A percentile compares a stretch with the other conserved stretches of the same genome.
phyloP scores from a whole-genome alignment of 2,797 vertebrate species.

The Babyrousa celebensis region DNA sequence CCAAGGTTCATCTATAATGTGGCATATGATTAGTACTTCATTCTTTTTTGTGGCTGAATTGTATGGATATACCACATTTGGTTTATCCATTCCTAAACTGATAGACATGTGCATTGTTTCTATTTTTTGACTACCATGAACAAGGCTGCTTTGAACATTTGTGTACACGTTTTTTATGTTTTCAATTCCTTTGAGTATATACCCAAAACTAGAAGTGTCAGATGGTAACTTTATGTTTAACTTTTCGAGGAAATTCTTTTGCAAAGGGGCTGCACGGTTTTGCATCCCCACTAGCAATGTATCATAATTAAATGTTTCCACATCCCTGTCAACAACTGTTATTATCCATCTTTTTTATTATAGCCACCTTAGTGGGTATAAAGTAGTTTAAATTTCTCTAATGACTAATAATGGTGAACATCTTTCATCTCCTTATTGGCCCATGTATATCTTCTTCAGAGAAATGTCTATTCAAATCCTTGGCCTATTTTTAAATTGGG shows the following conservation, averaged over 20 bases:
- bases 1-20: neutral
- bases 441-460: neutral
- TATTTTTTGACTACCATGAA: neutral
- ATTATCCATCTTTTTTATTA: neutral
- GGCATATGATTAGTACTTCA: neutral
- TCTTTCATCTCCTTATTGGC: neutral
- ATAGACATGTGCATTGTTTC: neutral
- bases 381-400: conserved; percentile 8
- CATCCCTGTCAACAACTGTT: neutral
- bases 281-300: neutral
- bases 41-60: neutral
- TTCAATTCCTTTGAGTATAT: neutral
- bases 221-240: neutral
- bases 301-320: neutral
- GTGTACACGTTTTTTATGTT: neutral
- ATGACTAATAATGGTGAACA: neutral
- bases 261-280: neutral
- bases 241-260: neutral
- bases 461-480: neutral
- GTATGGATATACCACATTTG: neutral
- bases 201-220: neutral
- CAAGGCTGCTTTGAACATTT: conserved; percentile 7
- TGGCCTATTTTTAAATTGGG: neutral
- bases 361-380: neutral
- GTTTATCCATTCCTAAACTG: neutral